Percentiles rank a stretch among this genome's conserved stretches.
phyloP scores from a whole-genome alignment of 2,797 vertebrate species.

The Saxicola maurus region DNA sequence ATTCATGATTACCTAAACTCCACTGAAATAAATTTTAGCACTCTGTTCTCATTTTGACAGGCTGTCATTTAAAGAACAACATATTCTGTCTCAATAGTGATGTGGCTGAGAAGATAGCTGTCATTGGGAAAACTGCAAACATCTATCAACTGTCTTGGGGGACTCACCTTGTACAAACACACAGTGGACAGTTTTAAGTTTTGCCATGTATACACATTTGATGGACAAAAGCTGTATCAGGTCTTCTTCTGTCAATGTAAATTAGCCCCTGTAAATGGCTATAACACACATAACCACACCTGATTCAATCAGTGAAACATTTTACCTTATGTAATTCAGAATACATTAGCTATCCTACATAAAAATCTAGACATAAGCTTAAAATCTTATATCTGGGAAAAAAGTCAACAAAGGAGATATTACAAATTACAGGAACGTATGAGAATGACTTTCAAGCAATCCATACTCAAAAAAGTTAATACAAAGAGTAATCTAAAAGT shows the following conservation, averaged over 20 bases:
- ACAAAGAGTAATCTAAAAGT: neutral
- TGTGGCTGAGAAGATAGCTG: neutral
- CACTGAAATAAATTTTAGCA: neutral
- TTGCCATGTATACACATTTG: neutral
- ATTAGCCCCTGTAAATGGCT: neutral
- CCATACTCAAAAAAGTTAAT: accelerated
- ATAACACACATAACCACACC: neutral
- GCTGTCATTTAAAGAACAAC: neutral
- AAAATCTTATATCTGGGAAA: neutral
- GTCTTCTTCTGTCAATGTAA: neutral
- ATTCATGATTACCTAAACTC: neutral
- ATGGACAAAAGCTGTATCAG: neutral
- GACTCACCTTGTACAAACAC: neutral
- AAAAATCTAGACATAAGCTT: neutral
- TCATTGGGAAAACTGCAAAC: neutral
- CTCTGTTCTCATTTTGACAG: neutral
- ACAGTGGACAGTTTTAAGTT: neutral
- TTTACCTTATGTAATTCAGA: neutral
- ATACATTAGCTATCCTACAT: neutral
- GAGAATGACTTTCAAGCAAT: neutral
- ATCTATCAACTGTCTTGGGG: neutral
- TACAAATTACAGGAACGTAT: neutral
- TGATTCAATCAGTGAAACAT: neutral
- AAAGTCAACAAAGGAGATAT: neutral
- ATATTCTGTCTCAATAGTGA: neutral